Conservation (phyloP, 92 coral and sea anemone species). For the Siderastrea siderea region DNA sequence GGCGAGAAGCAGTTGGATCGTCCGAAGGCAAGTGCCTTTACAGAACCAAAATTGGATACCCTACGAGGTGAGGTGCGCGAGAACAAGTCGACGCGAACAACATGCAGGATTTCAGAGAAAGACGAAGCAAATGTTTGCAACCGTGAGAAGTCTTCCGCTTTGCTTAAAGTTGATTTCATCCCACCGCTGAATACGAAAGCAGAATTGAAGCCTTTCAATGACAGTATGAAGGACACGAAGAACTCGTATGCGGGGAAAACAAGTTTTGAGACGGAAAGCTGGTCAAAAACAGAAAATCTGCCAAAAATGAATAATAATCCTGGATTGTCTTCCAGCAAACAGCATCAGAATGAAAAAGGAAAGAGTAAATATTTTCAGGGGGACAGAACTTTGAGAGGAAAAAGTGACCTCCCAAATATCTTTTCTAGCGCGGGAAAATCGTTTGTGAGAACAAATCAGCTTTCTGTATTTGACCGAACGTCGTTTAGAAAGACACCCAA, state of each 20-base stretch:
- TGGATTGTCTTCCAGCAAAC: background rate
- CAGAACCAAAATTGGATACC: background rate
- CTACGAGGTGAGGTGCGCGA: background rate
- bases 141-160: background rate
- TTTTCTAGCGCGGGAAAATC: constrained; percentile 28
- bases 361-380: too few species aligned
- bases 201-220: too few species aligned
- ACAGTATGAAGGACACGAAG: too few species aligned
- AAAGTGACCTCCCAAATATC: constrained; percentile 17
- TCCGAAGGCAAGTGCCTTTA: background rate
- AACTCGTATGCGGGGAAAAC: too few species aligned
- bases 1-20: background rate
- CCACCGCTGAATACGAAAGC: too few species aligned
- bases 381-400: background rate
- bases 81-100: background rate
- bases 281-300: too few species aligned
- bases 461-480: background rate
- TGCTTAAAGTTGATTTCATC: background rate
- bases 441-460: constrained; percentile 12
- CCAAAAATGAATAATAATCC: too few species aligned
- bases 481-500: background rate
- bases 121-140: background rate
- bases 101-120: too few species aligned
- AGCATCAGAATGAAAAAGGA: background rate
- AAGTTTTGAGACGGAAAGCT: too few species aligned